Conservation (phyloP, 2,797 vertebrate species). For the Neoniphon sammara region DNA sequence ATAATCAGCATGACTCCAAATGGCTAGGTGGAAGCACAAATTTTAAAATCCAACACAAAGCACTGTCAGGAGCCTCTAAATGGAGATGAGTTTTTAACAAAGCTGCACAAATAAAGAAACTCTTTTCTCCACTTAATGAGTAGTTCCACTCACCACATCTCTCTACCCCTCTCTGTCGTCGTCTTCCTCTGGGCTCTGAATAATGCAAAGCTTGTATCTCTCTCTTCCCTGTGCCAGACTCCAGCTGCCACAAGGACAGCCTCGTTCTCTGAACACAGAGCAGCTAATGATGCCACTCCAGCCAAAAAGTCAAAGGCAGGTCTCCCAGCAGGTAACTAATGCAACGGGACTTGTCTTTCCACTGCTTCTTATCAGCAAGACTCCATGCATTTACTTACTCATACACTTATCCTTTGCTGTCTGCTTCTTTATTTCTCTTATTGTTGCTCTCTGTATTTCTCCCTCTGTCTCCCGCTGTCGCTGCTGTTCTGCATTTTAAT, state of each 20-base stretch:
- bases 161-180: background rate
- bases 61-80: too few species aligned
- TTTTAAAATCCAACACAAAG: too few species aligned
- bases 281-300: slow-evolving; percentile 83
- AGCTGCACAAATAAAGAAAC: too few species aligned
- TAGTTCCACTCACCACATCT: background rate
- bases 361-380: slow-evolving; percentile 18
- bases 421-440: slow-evolving; percentile 60
- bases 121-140: too few species aligned
- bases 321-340: slow-evolving; percentile 85
- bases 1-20: too few species aligned
- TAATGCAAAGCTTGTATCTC: background rate
- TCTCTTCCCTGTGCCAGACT: slow-evolving; percentile 80
- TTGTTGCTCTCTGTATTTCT: slow-evolving; percentile 26
- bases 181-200: background rate
- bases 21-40: too few species aligned
- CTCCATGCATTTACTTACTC: slow-evolving; percentile 40
- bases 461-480: background rate
- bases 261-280: slow-evolving; percentile 92
- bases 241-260: slow-evolving; percentile 92
- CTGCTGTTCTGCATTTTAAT: slow-evolving; percentile 48
- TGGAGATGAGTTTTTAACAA: too few species aligned
- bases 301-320: slow-evolving; percentile 88
- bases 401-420: slow-evolving; percentile 30
- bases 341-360: background rate